Percentiles rank a stretch among this genome's conserved stretches.
These are phyloP conservation scores for Vombatus ursinus DNA, from an alignment of 2,113 vertebrate species.

Conservation along the genomic window DNA sequence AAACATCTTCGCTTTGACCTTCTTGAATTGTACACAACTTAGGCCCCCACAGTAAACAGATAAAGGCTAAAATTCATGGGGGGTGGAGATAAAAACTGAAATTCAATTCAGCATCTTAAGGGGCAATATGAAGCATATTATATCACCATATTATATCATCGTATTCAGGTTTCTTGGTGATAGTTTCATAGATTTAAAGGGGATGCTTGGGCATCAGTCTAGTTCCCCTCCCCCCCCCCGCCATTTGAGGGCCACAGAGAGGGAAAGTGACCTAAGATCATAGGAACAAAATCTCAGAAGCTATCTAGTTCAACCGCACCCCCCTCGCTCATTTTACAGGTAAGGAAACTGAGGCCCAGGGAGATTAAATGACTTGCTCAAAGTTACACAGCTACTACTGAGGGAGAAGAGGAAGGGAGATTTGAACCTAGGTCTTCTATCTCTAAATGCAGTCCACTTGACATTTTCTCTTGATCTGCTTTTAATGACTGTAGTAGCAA, in stretches of 20 bases:
- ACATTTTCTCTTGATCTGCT: conserved; percentile 65
- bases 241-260: no score
- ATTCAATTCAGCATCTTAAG: conserved; percentile 70
- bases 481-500: conserved; percentile 72
- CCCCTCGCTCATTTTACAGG: no score
- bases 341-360: not conserved
- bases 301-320: no score
- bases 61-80: conserved; percentile 18
- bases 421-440: not conserved
- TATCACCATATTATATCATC: conserved; percentile 71
- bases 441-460: conserved; percentile 18
- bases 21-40: not conserved
- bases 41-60: not conserved
- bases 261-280: no score
- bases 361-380: not conserved
- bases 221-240: no score
- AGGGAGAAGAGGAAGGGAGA: not conserved
- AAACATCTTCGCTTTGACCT: not conserved
- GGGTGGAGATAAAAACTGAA: conserved; percentile 52
- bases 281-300: no score
- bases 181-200: not conserved
- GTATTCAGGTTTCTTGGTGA: conserved; percentile 14
- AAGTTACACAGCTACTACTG: not conserved
- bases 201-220: not conserved
- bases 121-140: conserved; percentile 72